A percentile compares a stretch with the other conserved stretches of the same genome.
Evolutionary conservation across 2,797 vertebrate species (phyloP).

Genomic region (Lithobates sylvaticus): DNA sequence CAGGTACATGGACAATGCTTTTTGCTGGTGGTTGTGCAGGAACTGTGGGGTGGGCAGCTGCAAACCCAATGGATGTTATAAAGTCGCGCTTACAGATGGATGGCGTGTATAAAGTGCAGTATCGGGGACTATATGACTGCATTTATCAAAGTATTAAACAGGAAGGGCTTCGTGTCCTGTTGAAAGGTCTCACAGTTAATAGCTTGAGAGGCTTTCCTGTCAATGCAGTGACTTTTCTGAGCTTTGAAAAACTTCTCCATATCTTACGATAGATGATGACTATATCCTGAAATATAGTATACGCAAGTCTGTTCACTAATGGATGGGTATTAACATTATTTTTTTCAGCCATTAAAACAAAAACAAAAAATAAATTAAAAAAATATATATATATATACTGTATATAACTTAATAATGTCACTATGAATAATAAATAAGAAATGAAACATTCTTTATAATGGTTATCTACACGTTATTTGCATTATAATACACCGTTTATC

Average conservation of each 20-base stretch:
- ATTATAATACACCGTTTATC: no score
- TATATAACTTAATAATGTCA: no score
- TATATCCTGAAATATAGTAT: no score
- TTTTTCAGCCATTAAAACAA: no score
- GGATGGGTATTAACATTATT: no score
- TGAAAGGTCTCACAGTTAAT: constrained; percentile 83
- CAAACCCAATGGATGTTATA: constrained; percentile 86
- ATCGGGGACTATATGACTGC: constrained; percentile 82
- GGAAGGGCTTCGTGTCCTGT: constrained; percentile 82
- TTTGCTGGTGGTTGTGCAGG: constrained; percentile 83
- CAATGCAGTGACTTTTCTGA: constrained; percentile 85
- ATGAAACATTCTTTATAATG: no score
- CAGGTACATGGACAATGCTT: constrained; percentile 72
- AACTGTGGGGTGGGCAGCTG: constrained; percentile 79
- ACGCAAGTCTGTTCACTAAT: no score
- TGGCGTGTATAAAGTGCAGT: constrained; percentile 72
- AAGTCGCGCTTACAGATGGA: constrained; percentile 88
- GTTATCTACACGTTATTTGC: no score
- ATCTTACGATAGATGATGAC: neutral
- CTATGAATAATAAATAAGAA: no score
- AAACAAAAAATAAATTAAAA: no score
- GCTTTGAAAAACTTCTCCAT: constrained; percentile 74
- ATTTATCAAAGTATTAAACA: constrained; percentile 75
- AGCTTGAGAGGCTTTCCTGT: constrained; percentile 86
- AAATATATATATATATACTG: no score